Conservation (phyloP, 2,113 vertebrate species). For the Fregetta grallaria region DNA sequence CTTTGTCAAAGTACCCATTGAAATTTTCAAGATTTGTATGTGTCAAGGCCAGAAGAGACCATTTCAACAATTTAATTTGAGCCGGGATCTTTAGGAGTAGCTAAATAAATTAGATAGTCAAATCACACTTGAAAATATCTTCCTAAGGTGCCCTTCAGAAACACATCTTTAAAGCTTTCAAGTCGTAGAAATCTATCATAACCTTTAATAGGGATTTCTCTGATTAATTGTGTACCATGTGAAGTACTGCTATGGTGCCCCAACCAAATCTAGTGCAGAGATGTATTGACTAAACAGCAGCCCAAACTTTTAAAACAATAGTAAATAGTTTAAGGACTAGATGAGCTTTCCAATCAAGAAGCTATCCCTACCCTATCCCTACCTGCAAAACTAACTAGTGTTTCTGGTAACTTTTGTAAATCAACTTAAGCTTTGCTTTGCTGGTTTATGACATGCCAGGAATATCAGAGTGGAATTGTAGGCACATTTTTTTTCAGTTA, state of each 20-base stretch:
- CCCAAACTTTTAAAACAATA: neutral
- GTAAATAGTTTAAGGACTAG: conserved; percentile 14
- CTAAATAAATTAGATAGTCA: neutral
- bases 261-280: neutral
- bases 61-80: neutral
- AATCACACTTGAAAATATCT: neutral
- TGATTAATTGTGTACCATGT: neutral
- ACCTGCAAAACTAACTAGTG: neutral
- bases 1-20: neutral
- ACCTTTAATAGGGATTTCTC: neutral
- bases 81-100: neutral
- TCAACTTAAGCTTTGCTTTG: neutral
- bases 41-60: neutral
- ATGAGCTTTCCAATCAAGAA: neutral
- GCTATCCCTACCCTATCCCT: neutral
- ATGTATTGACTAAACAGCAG: neutral
- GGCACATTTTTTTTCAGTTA: neutral
- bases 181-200: neutral
- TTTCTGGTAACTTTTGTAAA: neutral
- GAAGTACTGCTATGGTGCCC: neutral
- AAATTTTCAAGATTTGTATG: neutral
- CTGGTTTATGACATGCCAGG: neutral
- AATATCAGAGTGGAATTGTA: neutral
- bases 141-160: conserved; percentile 11
- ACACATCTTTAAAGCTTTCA: neutral